phyloP scores from a whole-genome alignment of 2,888 invertebrate species.

The Oithona nana region DNA sequence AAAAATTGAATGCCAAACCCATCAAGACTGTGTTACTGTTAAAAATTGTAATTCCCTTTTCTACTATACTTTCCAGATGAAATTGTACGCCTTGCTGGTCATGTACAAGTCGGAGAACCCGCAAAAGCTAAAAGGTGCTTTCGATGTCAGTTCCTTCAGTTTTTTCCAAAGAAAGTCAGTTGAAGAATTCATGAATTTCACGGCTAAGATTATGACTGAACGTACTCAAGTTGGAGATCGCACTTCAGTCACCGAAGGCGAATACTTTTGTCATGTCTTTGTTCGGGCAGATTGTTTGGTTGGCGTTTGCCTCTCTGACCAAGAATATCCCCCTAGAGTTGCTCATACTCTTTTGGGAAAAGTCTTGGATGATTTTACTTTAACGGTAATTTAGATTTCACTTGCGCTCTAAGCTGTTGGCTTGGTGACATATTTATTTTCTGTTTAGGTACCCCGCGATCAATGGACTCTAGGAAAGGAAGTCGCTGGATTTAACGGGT shows the following conservation, averaged over 20 bases:
- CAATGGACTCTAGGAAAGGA: conserved; percentile 56
- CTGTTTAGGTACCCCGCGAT: conserved; percentile 38
- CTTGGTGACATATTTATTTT: no score
- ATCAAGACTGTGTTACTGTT: no score
- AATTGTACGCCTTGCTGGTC: conserved; percentile 7
- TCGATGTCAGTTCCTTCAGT: conserved; percentile 78
- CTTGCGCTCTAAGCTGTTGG: no score
- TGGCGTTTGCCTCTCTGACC: conserved; percentile 84
- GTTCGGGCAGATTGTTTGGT: conserved; percentile 72
- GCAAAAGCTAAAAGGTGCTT: conserved; percentile 36
- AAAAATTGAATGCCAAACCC: no score
- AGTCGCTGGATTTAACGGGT: conserved; percentile 44
- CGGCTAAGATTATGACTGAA: conserved; percentile 87
- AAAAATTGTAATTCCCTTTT: no score
- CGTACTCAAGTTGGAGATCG: conserved; percentile 62
- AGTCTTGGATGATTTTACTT: conserved; percentile 31
- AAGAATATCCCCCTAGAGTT: conserved; percentile 91
- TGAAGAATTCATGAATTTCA: conserved; percentile 95
- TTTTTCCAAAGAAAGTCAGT: conserved; percentile 88
- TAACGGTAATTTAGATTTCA: conserved; percentile 28
- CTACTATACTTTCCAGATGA: no score
- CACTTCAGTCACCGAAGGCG: conserved; percentile 81
- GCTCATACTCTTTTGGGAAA: conserved; percentile 88
- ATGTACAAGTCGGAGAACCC: conserved; percentile 6
- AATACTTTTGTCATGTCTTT: conserved; percentile 92